Evolutionary conservation across 2,888 invertebrate species (phyloP).

Genomic region (Acleris holmiana): DNA sequence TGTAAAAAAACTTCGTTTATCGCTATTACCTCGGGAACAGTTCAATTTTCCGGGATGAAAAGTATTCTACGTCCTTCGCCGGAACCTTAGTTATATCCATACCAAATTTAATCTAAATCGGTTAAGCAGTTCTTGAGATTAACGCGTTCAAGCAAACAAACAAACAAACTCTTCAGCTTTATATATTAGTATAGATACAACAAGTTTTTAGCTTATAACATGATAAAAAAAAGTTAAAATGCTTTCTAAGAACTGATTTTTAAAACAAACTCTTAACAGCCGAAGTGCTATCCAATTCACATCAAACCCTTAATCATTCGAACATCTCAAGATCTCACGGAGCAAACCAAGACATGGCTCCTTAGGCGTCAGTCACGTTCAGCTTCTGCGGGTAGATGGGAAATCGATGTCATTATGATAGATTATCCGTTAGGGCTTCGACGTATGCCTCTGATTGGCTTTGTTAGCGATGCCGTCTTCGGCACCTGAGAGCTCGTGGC

Average conservation of each 20-base stretch:
- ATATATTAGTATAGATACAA: too few relatives aligned
- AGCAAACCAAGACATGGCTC: constrained; percentile 56
- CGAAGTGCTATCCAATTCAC: background rate
- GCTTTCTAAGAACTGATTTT: background rate
- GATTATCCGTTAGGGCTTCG: constrained; percentile 73
- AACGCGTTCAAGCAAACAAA: too few relatives aligned
- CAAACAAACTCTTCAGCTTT: too few relatives aligned
- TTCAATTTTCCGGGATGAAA: too few relatives aligned
- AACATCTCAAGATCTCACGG: constrained; percentile 32
- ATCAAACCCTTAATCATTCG: constrained; percentile 17
- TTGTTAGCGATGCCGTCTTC: constrained; percentile 77
- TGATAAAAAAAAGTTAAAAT: too few relatives aligned
- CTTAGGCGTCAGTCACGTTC: constrained; percentile 61
- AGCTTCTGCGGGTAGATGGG: constrained; percentile 61
- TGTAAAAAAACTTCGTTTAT: too few relatives aligned
- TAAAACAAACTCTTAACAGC: background rate
- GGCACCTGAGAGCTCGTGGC: constrained; percentile 63
- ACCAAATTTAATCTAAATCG: too few relatives aligned
- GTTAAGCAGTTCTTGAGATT: too few relatives aligned
- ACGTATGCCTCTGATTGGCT: constrained; percentile 77
- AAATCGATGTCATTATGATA: constrained; percentile 83
- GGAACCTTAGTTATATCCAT: too few relatives aligned
- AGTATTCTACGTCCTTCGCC: too few relatives aligned
- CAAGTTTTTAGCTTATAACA: too few relatives aligned
- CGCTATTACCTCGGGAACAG: too few relatives aligned